phyloP scores from a whole-genome alignment of 2,113 vertebrate species.

The Oryzias woworae region DNA sequence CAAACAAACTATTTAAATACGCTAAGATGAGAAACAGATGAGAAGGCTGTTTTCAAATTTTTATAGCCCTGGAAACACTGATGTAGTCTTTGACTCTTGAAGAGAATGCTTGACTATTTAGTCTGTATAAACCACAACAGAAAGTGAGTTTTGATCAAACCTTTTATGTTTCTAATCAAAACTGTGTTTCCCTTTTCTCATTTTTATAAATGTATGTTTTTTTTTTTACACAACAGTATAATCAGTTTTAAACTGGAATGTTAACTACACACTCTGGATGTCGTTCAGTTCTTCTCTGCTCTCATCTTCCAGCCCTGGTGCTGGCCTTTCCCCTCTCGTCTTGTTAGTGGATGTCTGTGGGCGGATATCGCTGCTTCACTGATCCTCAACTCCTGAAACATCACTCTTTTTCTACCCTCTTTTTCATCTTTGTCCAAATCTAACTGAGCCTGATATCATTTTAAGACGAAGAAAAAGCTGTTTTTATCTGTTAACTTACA shows the following conservation, averaged over 20 bases:
- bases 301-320: slow-evolving; percentile 43
- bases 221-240: not conserved
- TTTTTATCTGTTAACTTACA: no score
- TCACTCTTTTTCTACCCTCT: slow-evolving; percentile 27
- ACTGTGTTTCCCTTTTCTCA: no score
- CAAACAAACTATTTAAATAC: slow-evolving; percentile 60
- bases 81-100: slow-evolving; percentile 16
- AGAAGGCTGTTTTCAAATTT: slow-evolving; percentile 33
- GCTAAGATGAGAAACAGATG: slow-evolving; percentile 71
- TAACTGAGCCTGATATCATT: slow-evolving; percentile 9
- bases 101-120: slow-evolving; percentile 5
- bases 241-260: not conserved
- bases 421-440: slow-evolving; percentile 37
- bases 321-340: slow-evolving; percentile 65
- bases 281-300: slow-evolving; percentile 17
- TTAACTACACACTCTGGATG: slow-evolving; percentile 22
- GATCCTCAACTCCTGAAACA: slow-evolving; percentile 62
- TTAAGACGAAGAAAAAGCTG: not conserved
- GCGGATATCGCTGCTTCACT: slow-evolving; percentile 62
- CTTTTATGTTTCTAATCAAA: no score
- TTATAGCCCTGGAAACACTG: slow-evolving; percentile 34
- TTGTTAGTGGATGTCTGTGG: slow-evolving; percentile 68
- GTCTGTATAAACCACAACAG: no score
- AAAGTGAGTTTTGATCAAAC: no score
- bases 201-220: no score